Evolutionary conservation across 2,888 invertebrate genomes (phyloP).

Genomic region (Lepidonotus clava): DNA sequence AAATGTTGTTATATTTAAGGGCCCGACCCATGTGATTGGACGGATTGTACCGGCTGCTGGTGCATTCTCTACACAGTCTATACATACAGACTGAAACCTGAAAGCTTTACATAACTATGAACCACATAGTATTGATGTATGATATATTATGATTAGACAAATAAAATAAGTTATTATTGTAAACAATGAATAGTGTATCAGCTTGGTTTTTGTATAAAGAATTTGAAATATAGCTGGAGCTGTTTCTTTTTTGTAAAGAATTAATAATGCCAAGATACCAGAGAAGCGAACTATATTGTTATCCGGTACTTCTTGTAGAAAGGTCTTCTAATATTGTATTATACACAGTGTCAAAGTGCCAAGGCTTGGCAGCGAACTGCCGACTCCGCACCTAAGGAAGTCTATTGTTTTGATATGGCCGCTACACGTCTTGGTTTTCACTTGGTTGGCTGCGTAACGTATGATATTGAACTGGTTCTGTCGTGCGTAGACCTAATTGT

Average conservation of each 20-base stretch:
- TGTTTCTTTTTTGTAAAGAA: constrained; percentile 16
- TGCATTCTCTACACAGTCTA: constrained; percentile 11
- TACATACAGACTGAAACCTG: constrained; percentile 34
- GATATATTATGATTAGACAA: constrained; percentile 38
- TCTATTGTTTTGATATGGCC: constrained; percentile 13
- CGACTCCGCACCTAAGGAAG: background rate
- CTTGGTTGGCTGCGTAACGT: constrained; percentile 5
- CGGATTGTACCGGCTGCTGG: constrained; percentile 23
- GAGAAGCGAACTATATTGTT: constrained; percentile 36
- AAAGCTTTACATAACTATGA: constrained; percentile 51
- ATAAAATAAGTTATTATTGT: constrained; percentile 52
- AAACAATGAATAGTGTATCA: constrained; percentile 39
- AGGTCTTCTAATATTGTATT: constrained; percentile 18
- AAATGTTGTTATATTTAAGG: constrained; percentile 37
- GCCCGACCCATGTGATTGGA: constrained; percentile 49
- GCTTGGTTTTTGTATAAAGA: constrained; percentile 35
- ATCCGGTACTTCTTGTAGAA: background rate
- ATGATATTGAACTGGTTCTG: constrained; percentile 30
- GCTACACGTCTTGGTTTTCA: background rate
- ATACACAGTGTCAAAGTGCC: constrained; percentile 37
- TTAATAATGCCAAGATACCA: constrained; percentile 21
- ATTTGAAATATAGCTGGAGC: background rate
- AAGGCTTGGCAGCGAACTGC: constrained; percentile 22
- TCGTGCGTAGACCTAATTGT: constrained; percentile 36
- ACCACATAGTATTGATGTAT: constrained; percentile 54